Conservation (phyloP, 2,797 vertebrate genomes). For the Enteromius mattozi region DNA sequence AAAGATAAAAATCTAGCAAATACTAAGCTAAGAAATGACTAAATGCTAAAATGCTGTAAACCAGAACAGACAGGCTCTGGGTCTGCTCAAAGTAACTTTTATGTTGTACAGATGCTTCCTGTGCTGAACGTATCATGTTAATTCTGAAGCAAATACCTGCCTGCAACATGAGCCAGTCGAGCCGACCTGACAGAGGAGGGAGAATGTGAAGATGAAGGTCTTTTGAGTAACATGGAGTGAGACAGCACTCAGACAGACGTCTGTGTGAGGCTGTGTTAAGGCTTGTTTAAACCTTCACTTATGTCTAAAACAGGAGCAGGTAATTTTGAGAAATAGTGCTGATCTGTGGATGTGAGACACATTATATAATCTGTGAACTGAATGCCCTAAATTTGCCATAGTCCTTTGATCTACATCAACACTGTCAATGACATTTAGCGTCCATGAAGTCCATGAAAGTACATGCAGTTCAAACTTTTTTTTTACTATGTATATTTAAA, state of each 20-base stretch:
- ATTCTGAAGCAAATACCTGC: not conserved
- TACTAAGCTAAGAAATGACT: not conserved
- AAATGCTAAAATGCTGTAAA: not conserved
- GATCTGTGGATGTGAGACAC: not conserved
- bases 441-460: not conserved
- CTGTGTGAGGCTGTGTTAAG: not conserved
- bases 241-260: constrained; percentile 31
- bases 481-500: too few species aligned
- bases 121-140: constrained; percentile 7
- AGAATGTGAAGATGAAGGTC: not conserved
- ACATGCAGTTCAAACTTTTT: not conserved
- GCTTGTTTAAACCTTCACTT: constrained; percentile 4
- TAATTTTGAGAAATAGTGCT: constrained; percentile 8
- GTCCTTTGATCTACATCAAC: not conserved
- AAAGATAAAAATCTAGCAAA: not conserved
- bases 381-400: not conserved
- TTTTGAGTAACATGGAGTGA: constrained; percentile 34
- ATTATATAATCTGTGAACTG: not conserved
- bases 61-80: not conserved
- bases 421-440: not conserved
- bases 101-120: not conserved
- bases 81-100: not conserved
- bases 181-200: not conserved
- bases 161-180: not conserved
- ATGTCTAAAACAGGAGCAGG: not conserved